These are phyloP conservation scores for Ptilonorhynchus violaceus DNA, from an alignment of 2,113 vertebrate species.

Conservation along the genomic window DNA sequence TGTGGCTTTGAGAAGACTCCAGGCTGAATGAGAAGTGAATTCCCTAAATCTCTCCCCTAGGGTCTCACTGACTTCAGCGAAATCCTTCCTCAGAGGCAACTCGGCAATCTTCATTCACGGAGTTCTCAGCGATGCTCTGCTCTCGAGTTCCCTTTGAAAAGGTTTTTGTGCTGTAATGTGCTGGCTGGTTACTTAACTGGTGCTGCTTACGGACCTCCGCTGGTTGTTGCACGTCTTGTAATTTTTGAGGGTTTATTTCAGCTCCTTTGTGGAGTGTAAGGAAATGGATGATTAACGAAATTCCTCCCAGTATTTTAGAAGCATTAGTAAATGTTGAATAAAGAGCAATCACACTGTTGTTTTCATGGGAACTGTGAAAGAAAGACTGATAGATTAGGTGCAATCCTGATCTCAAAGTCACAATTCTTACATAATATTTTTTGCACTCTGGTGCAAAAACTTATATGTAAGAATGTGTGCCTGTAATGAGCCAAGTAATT, in stretches of 20 bases:
- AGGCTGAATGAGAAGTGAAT: not conserved
- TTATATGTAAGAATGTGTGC: not conserved
- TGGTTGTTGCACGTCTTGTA: not conserved
- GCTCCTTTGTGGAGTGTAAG: not conserved
- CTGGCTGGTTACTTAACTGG: not conserved
- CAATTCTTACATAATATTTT: not conserved
- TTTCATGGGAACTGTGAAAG: not conserved
- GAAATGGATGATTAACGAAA: not conserved
- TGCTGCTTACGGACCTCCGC: not conserved
- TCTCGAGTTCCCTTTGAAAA: not conserved
- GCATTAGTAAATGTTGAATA: not conserved
- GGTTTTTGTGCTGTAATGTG: not conserved
- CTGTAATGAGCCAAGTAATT: not conserved
- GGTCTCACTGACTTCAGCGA: not conserved
- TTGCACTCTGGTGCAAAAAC: not conserved
- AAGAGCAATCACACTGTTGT: not conserved
- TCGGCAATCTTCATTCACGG: not conserved
- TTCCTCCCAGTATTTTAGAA: conserved; percentile 23
- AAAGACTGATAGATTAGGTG: not conserved
- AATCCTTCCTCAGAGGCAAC: not conserved
- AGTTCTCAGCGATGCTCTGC: not conserved
- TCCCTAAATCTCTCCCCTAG: not conserved
- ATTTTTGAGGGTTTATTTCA: conserved; percentile 12
- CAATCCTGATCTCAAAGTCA: not conserved
- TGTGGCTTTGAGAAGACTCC: not conserved